These are phyloP conservation scores for Geophilus truncorum DNA, from an alignment of 2,888 invertebrate species.

Conservation along the genomic window DNA sequence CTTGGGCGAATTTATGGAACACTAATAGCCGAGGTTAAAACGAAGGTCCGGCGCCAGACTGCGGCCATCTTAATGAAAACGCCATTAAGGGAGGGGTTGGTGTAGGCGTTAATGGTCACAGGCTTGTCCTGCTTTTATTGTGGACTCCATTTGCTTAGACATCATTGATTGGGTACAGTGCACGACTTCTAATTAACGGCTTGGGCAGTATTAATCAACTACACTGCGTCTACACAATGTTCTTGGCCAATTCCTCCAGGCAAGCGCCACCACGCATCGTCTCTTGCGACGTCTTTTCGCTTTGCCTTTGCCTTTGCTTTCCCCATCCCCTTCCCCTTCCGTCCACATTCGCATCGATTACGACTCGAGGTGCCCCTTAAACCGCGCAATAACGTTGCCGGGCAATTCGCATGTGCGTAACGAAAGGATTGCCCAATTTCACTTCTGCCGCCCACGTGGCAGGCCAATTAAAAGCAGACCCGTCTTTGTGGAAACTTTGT, in stretches of 20 bases:
- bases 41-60: slow-evolving; percentile 28
- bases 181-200: background rate
- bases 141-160: slow-evolving; percentile 14
- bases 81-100: slow-evolving; percentile 24
- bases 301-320: no score
- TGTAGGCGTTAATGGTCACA: background rate
- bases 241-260: background rate
- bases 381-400: background rate
- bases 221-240: no score
- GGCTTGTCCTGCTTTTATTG: slow-evolving; percentile 6
- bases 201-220: background rate
- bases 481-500: slow-evolving; percentile 14
- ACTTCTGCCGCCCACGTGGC: background rate
- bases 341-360: background rate
- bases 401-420: background rate
- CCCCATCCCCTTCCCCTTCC: no score
- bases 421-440: background rate
- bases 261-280: background rate
- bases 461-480: background rate
- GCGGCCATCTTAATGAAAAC: slow-evolving; percentile 31
- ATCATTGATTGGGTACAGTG: slow-evolving; percentile 12
- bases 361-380: background rate
- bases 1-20: slow-evolving; percentile 24
- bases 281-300: background rate
- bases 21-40: slow-evolving; percentile 32